Evolutionary conservation across 2,113 vertebrate species (phyloP).

Genomic region (Heloderma charlesbogerti): DNA sequence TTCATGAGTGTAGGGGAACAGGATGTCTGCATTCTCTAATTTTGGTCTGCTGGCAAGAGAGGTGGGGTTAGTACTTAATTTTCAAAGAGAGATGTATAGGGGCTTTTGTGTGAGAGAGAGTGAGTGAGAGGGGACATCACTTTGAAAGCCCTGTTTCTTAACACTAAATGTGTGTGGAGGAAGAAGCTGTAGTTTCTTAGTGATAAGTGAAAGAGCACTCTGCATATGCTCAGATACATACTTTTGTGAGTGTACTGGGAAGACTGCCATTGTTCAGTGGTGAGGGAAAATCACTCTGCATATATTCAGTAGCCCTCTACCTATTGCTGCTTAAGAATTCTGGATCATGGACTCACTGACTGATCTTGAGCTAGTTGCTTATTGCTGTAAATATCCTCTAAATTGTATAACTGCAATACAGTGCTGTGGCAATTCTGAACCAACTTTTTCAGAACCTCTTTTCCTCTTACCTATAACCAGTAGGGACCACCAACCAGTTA

Average conservation of each 20-base stretch:
- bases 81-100: neutral
- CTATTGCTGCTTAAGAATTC: neutral
- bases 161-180: neutral
- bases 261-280: neutral
- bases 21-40: neutral
- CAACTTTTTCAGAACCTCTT: neutral
- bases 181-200: too few relatives aligned
- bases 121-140: neutral
- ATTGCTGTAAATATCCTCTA: neutral
- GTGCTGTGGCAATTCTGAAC: neutral
- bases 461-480: neutral
- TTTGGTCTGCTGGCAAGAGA: neutral
- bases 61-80: neutral
- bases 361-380: neutral
- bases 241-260: neutral
- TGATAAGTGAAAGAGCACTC: neutral
- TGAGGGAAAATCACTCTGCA: neutral
- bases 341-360: neutral
- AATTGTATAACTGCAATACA: neutral
- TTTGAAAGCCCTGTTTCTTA: neutral
- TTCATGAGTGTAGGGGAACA: neutral
- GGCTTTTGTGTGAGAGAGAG: neutral
- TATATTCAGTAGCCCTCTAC: neutral
- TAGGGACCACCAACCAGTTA: neutral
- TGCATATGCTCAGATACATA: neutral